Percentiles rank a stretch among this genome's conserved stretches.
Evolutionary conservation across 2,797 vertebrate species (phyloP).

Genomic region (Coendou prehensilis): DNA sequence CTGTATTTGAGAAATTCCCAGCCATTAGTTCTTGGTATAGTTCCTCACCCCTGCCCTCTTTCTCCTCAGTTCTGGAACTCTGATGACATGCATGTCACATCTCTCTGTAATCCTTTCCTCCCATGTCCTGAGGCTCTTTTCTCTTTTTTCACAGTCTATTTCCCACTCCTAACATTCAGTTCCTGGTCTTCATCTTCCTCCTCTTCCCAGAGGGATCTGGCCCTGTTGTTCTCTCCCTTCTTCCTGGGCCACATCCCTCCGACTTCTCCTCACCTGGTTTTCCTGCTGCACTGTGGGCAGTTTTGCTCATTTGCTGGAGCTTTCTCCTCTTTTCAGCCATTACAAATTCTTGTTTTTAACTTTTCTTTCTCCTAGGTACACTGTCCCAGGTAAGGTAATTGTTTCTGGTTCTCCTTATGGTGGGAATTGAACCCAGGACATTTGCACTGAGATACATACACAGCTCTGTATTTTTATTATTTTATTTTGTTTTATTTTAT

Average conservation of each 20-base stretch:
- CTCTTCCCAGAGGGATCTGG: background rate
- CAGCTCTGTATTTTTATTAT: background rate
- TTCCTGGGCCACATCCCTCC: background rate
- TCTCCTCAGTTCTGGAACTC: background rate
- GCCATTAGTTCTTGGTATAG: background rate
- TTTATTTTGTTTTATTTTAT: background rate
- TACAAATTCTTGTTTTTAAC: background rate
- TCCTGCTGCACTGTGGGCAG: background rate
- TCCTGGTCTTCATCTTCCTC: background rate
- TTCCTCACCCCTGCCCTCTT: background rate
- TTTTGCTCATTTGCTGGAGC: background rate
- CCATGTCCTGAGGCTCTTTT: background rate
- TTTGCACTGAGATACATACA: background rate
- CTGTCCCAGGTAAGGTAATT: background rate
- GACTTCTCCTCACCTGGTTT: background rate
- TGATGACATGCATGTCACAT: background rate
- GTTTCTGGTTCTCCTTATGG: background rate
- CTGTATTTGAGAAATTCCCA: background rate
- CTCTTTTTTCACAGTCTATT: background rate
- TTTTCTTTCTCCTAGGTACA: background rate
- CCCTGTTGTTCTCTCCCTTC: background rate
- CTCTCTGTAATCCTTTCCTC: background rate
- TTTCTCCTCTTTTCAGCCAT: background rate
- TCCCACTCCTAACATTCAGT: background rate
- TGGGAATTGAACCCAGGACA: background rate